Evolutionary conservation across 2,797 vertebrate genomes (phyloP).

Genomic region (Coracias cyanogaster): DNA sequence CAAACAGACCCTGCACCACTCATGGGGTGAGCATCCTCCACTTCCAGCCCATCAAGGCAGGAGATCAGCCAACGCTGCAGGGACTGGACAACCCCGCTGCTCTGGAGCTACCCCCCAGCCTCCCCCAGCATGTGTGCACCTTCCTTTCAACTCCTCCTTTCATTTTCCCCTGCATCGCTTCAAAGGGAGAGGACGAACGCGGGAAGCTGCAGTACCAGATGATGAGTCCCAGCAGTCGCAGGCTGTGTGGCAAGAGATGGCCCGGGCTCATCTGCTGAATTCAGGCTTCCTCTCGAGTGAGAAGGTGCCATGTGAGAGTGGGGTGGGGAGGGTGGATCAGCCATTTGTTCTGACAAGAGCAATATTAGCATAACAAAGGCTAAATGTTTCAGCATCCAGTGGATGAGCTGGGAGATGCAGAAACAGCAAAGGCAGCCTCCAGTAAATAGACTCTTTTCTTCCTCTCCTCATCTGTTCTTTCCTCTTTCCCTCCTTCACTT

Average conservation of each 20-base stretch:
- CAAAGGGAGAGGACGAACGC: not conserved
- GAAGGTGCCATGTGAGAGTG: not conserved
- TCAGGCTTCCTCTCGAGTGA: not conserved
- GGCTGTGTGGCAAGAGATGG: not conserved
- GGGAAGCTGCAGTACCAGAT: not conserved
- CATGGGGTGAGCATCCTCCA: not conserved
- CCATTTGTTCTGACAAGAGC: not conserved
- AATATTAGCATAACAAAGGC: constrained; percentile 66
- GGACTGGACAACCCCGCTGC: accelerated
- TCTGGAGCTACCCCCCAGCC: not conserved
- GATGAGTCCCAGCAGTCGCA: not conserved
- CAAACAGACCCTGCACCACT: accelerated
- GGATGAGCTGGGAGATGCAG: not conserved
- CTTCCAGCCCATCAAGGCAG: not conserved
- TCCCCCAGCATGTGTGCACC: accelerated
- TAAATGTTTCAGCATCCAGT: not conserved
- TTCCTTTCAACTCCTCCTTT: not conserved
- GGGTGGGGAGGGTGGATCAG: not conserved
- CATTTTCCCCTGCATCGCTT: not conserved
- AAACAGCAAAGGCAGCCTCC: not conserved
- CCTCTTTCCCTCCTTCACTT: not conserved
- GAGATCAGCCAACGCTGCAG: not conserved
- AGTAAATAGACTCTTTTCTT: not conserved
- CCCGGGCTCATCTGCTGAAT: not conserved
- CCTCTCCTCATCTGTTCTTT: not conserved